These are phyloP conservation scores for Sebastes fasciatus DNA, from an alignment of 2,113 vertebrate species.

Conservation along the genomic window DNA sequence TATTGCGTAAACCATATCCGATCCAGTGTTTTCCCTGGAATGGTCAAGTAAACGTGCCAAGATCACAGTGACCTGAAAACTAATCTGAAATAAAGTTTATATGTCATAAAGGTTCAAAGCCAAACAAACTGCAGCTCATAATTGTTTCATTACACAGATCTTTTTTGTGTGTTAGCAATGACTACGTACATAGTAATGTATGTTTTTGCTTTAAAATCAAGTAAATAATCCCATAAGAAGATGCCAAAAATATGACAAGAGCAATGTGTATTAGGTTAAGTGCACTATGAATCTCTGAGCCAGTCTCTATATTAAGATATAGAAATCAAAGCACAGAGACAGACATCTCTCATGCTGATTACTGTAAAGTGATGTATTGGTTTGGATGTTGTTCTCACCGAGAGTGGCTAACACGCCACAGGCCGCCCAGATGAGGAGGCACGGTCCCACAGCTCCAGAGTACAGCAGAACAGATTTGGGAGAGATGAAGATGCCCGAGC, in stretches of 20 bases:
- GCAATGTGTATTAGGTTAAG: no score
- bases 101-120: background rate
- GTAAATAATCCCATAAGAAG: background rate
- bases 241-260: no score
- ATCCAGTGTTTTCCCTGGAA: background rate
- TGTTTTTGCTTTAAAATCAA: background rate
- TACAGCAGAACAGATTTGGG: constrained; percentile 92
- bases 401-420: constrained; percentile 92
- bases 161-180: background rate
- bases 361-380: background rate
- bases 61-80: background rate
- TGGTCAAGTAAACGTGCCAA: background rate
- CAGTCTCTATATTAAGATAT: background rate
- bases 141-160: background rate
- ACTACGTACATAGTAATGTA: no score
- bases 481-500: constrained; percentile 97
- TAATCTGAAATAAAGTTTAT: background rate
- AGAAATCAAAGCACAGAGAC: background rate
- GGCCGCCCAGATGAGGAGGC: constrained; percentile 90
- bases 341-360: background rate
- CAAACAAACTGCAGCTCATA: no score
- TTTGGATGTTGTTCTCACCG: constrained; percentile 83
- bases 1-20: background rate
- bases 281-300: background rate
- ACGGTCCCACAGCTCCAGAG: constrained; percentile 91